Conservation (phyloP, 2,797 vertebrate genomes). For the Adelosebastes latens region DNA sequence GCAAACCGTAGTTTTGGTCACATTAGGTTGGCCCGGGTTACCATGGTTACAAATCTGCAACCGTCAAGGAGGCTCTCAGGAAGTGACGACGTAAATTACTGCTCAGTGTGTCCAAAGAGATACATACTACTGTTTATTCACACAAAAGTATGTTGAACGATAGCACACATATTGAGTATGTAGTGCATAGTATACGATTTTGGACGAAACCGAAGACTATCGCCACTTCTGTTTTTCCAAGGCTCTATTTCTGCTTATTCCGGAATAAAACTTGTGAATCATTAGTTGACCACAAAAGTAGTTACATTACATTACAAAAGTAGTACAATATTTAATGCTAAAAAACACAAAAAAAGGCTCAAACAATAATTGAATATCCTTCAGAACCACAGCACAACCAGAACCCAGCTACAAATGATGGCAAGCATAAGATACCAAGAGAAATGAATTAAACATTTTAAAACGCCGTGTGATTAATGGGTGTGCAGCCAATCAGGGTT, state of each 20-base stretch:
- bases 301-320: not conserved
- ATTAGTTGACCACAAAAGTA: not conserved
- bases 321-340: not conserved
- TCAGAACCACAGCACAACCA: not conserved
- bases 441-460: not conserved
- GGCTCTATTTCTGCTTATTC: not conserved
- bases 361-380: not conserved
- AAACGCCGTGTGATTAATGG: slow-evolving; percentile 30
- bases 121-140: too few relatives aligned
- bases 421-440: not conserved
- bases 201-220: not conserved
- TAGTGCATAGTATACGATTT: too few relatives aligned
- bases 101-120: too few relatives aligned
- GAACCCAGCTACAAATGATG: not conserved
- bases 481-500: slow-evolving; percentile 28
- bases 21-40: too few relatives aligned
- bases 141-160: too few relatives aligned
- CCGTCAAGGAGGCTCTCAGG: too few relatives aligned
- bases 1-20: too few relatives aligned
- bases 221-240: not conserved
- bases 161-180: too few relatives aligned
- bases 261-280: not conserved
- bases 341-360: not conserved
- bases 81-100: too few relatives aligned
- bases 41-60: too few relatives aligned